These are phyloP conservation scores for Siphamia tubifer DNA, from an alignment of 2,113 vertebrate species.

Conservation along the genomic window DNA sequence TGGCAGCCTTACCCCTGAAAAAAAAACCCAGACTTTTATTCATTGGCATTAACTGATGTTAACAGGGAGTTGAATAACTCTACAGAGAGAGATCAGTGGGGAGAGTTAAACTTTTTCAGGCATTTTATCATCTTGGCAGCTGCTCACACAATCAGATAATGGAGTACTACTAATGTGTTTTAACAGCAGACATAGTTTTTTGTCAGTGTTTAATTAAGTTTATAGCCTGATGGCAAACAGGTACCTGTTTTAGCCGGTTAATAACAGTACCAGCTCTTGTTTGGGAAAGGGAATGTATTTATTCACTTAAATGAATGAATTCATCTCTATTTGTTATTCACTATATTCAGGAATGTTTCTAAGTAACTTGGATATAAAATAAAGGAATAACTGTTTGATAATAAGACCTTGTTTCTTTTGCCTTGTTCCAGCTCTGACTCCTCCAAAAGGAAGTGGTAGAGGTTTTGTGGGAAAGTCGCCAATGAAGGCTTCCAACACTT, in stretches of 20 bases:
- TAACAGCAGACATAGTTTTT: not conserved
- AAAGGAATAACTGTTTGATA: not conserved
- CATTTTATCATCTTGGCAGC: constrained; percentile 38
- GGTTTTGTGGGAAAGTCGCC: constrained; percentile 65
- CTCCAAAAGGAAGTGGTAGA: constrained; percentile 64
- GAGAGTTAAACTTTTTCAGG: constrained; percentile 23
- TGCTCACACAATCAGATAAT: constrained; percentile 7
- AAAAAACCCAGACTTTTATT: constrained; percentile 15
- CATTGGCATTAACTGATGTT: constrained; percentile 35
- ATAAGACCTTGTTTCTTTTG: no score
- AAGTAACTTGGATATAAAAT: not conserved
- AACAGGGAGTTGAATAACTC: constrained; percentile 1
- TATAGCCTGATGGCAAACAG: not conserved
- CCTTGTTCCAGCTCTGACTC: constrained; percentile 62
- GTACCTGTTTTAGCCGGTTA: not conserved
- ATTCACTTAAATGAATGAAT: no score
- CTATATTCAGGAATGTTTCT: not conserved
- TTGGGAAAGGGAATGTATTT: not conserved
- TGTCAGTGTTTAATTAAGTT: constrained; percentile 5
- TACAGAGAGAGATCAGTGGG: not conserved
- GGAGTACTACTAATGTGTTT: not conserved
- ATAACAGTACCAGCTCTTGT: not conserved
- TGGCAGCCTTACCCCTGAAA: constrained; percentile 5
- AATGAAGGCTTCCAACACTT: constrained; percentile 34
- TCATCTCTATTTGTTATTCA: no score